phyloP scores from a whole-genome alignment of 2,888 invertebrate species.

The Agrotis ipsilon region DNA sequence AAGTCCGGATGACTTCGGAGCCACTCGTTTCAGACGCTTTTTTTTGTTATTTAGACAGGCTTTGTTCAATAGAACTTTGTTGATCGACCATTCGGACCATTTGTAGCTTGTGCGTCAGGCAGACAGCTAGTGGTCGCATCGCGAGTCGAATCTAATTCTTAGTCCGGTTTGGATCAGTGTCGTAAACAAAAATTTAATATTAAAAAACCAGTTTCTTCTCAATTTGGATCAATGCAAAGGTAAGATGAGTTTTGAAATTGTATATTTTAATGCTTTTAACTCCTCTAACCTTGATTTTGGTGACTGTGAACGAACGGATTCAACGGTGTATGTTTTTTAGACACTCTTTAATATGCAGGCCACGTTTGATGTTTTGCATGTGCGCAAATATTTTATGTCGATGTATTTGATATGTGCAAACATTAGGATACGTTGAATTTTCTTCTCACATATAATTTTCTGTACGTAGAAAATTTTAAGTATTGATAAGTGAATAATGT shows the following conservation, averaged over 20 bases:
- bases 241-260: slow-evolving; percentile 36
- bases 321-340: slow-evolving; percentile 2
- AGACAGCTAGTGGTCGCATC: slow-evolving; percentile 22
- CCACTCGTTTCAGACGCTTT: slow-evolving; percentile 46
- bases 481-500: too few relatives aligned
- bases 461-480: too few relatives aligned
- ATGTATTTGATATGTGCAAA: background rate
- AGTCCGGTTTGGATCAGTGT: slow-evolving; percentile 43
- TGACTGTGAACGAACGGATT: slow-evolving; percentile 8
- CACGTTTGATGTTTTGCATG: slow-evolving; percentile 22
- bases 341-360: slow-evolving; percentile 9
- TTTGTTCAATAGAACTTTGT: slow-evolving; percentile 39
- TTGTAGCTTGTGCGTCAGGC: slow-evolving; percentile 29
- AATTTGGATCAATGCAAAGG: slow-evolving; percentile 37
- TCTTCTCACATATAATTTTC: background rate
- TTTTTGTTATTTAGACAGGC: slow-evolving; percentile 17
- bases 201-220: slow-evolving; percentile 45
- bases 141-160: slow-evolving; percentile 21
- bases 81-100: slow-evolving; percentile 39
- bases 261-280: slow-evolving; percentile 2
- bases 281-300: slow-evolving; percentile 29
- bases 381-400: background rate
- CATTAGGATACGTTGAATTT: background rate
- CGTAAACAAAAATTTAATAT: slow-evolving; percentile 37
- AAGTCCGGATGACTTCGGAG: slow-evolving; percentile 45